Conservation (phyloP, 1,140 invertebrate genomes). For the Coboldia fuscipes region DNA sequence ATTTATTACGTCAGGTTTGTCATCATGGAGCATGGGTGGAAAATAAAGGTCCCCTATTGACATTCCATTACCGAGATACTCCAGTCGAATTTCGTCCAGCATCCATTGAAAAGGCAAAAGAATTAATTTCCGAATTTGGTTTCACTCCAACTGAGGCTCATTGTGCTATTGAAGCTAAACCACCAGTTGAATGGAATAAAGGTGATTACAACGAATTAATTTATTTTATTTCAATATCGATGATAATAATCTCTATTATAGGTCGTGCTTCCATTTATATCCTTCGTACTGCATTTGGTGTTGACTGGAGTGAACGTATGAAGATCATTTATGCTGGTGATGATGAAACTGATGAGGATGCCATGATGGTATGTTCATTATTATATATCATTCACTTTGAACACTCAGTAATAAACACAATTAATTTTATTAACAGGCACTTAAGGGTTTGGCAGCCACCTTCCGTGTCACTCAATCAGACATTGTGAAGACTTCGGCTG, state of each 20-base stretch:
- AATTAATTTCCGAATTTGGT: slow-evolving; percentile 48
- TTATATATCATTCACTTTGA: not conserved
- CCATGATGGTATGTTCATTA: slow-evolving; percentile 48
- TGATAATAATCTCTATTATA: slow-evolving; percentile 7
- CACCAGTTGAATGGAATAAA: slow-evolving; percentile 80
- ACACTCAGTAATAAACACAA: not conserved
- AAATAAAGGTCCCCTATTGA: slow-evolving; percentile 69
- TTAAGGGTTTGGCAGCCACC: slow-evolving; percentile 77
- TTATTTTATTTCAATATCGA: no score
- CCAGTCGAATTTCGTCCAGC: slow-evolving; percentile 36
- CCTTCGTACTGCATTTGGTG: slow-evolving; percentile 64
- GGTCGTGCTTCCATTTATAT: slow-evolving; percentile 74
- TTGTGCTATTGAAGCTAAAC: slow-evolving; percentile 69
- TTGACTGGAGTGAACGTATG: slow-evolving; percentile 79
- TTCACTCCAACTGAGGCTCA: slow-evolving; percentile 58
- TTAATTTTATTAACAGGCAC: slow-evolving; percentile 27
- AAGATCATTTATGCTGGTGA: slow-evolving; percentile 80
- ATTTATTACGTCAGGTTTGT: slow-evolving; percentile 31
- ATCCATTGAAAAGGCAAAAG: slow-evolving; percentile 42
- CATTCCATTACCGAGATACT: slow-evolving; percentile 74
- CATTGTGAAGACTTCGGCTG: slow-evolving; percentile 68
- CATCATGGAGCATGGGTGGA: slow-evolving; percentile 79
- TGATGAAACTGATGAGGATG: slow-evolving; percentile 77
- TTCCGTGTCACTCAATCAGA: slow-evolving; percentile 68
- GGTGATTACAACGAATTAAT: no score